Evolutionary conservation across 2,797 vertebrate species (phyloP).

Genomic region (Hyperoplus immaculatus): DNA sequence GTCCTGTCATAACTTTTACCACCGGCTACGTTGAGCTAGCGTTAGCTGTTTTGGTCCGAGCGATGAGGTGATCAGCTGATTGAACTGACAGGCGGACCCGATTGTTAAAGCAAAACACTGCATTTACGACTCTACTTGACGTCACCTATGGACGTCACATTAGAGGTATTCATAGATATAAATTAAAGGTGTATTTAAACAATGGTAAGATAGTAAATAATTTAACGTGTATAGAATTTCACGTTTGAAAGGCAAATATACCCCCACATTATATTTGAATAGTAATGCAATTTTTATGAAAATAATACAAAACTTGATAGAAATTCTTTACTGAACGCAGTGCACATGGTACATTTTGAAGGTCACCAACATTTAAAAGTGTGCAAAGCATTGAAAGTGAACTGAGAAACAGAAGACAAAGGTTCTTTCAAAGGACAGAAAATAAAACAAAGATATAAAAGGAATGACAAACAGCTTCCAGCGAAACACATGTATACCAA

Average conservation of each 20-base stretch:
- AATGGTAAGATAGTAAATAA: no score
- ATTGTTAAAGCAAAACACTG: constrained; percentile 28
- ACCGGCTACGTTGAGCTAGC: constrained; percentile 48
- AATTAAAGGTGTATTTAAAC: no score
- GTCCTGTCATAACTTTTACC: constrained; percentile 47
- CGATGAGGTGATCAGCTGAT: constrained; percentile 69
- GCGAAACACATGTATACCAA: constrained; percentile 62
- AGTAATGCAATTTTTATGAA: not conserved
- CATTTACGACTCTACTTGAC: no score
- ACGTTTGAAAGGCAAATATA: not conserved
- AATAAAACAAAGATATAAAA: constrained; percentile 54
- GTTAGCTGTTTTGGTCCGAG: constrained; percentile 53
- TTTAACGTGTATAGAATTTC: no score
- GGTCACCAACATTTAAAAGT: constrained; percentile 48
- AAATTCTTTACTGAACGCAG: constrained; percentile 67
- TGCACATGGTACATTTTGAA: constrained; percentile 49
- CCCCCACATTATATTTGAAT: not conserved
- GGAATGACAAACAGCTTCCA: constrained; percentile 62
- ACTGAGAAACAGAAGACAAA: constrained; percentile 38
- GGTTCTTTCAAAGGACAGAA: constrained; percentile 36
- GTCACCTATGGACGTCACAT: no score
- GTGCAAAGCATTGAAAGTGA: constrained; percentile 58
- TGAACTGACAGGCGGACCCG: not conserved
- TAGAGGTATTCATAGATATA: no score
- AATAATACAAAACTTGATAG: constrained; percentile 22